These are phyloP conservation scores for Tubulanus polymorphus DNA, from an alignment of 2,888 invertebrate species.

Conservation along the genomic window DNA sequence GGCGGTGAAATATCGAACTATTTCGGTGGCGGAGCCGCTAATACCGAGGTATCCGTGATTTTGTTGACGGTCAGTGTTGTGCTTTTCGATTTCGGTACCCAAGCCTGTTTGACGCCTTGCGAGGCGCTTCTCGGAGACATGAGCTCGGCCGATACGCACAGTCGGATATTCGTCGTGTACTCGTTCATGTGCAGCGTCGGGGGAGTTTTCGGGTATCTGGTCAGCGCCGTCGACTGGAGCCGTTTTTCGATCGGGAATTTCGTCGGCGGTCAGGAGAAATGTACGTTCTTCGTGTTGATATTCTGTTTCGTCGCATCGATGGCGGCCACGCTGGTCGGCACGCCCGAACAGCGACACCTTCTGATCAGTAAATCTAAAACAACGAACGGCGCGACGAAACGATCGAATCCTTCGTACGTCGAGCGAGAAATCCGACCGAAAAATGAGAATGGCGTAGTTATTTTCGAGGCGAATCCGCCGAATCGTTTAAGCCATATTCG, in stretches of 20 bases:
- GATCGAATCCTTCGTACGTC: no score
- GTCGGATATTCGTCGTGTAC: conserved; percentile 87
- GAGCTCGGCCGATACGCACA: conserved; percentile 81
- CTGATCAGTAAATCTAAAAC: no score
- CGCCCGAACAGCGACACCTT: no score
- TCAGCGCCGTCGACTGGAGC: conserved; percentile 79
- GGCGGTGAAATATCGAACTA: conserved; percentile 33
- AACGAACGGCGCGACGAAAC: no score
- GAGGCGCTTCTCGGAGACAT: conserved; percentile 90
- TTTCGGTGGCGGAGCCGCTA: conserved; percentile 24
- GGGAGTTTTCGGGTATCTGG: conserved; percentile 86
- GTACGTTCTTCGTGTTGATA: conserved; percentile 86
- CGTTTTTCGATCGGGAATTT: conserved; percentile 58
- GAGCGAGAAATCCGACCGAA: no score
- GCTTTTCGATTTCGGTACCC: conserved; percentile 89
- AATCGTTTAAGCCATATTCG: background rate
- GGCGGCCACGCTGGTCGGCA: conserved; percentile 77
- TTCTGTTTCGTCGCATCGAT: conserved; percentile 83
- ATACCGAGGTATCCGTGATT: conserved; percentile 29
- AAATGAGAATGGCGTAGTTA: no score
- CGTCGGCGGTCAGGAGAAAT: conserved; percentile 85
- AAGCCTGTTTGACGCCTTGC: conserved; percentile 92
- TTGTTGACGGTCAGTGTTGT: conserved; percentile 71
- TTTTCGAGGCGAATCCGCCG: background rate
- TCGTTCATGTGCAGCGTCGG: conserved; percentile 95